Evolutionary conservation across 2,888 invertebrate species (phyloP).

Genomic region (Metopia argyrocephala): DNA sequence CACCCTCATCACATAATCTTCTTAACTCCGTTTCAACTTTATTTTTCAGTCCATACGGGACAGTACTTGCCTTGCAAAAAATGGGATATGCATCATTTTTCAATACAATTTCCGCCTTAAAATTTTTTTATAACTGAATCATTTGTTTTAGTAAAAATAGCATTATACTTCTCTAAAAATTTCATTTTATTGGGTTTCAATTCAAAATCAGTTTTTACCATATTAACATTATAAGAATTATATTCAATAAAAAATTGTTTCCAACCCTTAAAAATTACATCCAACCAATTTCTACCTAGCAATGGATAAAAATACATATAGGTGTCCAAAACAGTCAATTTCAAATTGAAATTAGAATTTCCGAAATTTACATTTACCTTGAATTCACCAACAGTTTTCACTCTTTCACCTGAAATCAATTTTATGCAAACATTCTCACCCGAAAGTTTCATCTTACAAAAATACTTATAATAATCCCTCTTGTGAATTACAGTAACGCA

Average conservation of each 20-base stretch:
- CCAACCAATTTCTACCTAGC: conserved; percentile 30
- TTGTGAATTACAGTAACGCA: conserved; percentile 23
- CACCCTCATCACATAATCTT: conserved; percentile 49
- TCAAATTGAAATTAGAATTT: conserved; percentile 3
- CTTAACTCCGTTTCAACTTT: conserved; percentile 51
- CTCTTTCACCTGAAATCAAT: conserved; percentile 31
- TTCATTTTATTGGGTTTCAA: conserved; percentile 23
- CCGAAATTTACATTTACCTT: conserved; percentile 8
- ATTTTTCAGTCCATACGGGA: conserved; percentile 31
- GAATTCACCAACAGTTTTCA: conserved; percentile 35
- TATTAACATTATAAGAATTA: conserved; percentile 12
- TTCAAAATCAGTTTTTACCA: not conserved
- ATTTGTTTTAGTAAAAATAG: conserved; percentile 33
- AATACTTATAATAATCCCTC: conserved; percentile 24
- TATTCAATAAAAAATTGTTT: conserved; percentile 27
- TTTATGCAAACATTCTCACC: conserved; percentile 14
- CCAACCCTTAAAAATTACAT: conserved; percentile 34
- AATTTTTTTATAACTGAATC: conserved; percentile 38
- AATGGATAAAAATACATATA: conserved; percentile 41
- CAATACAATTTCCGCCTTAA: conserved; percentile 50
- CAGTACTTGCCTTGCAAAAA: conserved; percentile 44
- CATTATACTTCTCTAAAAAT: conserved; percentile 42
- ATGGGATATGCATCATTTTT: conserved; percentile 47
- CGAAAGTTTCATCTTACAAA: conserved; percentile 12
- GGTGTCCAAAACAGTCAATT: conserved; percentile 35